Conservation (phyloP, 2,113 vertebrate species). For the Abramis brama region DNA sequence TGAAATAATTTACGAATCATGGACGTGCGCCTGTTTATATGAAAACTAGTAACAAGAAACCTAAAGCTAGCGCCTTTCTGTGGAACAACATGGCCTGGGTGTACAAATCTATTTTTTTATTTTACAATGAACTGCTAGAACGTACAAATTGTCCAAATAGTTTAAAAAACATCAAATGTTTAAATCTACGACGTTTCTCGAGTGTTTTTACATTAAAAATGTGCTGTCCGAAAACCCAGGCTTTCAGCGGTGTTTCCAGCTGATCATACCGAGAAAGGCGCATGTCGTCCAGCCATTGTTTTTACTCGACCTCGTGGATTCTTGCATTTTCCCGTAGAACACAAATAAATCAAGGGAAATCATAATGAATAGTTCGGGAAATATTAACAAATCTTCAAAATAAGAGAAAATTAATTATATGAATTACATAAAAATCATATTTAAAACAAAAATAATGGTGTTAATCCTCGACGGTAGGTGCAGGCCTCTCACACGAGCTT, state of each 20-base stretch:
- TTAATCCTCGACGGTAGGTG: conserved; percentile 54
- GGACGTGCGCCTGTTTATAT: background rate
- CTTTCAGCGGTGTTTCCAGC: conserved; percentile 73
- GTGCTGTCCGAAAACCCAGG: conserved; percentile 57
- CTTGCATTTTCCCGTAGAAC: conserved; percentile 69
- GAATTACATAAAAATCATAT: conserved; percentile 24
- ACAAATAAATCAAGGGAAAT: conserved; percentile 49
- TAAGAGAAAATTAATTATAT: background rate
- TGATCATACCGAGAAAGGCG: conserved; percentile 53
- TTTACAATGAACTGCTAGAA: background rate
- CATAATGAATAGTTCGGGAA: background rate
- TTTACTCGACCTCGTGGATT: conserved; percentile 73
- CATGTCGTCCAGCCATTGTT: conserved; percentile 44
- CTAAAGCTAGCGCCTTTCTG: background rate
- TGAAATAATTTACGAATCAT: background rate
- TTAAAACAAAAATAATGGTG: conserved; percentile 44
- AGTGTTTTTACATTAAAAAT: background rate
- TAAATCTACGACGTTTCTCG: background rate
- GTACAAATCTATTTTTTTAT: background rate
- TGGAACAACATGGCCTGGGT: conserved; percentile 42
- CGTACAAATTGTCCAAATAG: background rate
- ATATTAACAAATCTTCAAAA: conserved; percentile 37
- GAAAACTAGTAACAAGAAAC: background rate
- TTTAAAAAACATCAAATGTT: background rate
- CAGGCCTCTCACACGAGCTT: conserved; percentile 78